A percentile compares a stretch with the other conserved stretches of the same genome.
Evolutionary conservation across 2,113 vertebrate genomes (phyloP).

Genomic region (Hydrochoerus hydrochaeris): DNA sequence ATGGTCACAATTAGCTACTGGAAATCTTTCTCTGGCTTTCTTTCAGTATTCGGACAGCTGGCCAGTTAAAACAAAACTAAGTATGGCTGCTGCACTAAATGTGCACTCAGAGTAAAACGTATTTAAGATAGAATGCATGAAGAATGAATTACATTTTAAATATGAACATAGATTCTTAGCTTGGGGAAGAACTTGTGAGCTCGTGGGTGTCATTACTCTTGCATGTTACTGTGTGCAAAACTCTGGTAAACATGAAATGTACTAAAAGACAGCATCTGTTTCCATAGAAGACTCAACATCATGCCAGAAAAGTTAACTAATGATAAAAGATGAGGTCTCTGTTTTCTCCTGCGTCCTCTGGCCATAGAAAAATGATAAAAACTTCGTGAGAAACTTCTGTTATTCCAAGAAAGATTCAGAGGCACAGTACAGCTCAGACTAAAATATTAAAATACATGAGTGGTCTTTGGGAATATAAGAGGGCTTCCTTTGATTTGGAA

Average conservation of each 20-base stretch:
- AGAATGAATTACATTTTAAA: slow-evolving; percentile 47
- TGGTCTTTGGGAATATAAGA: not conserved
- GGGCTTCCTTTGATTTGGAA: not conserved
- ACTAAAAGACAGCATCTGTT: not conserved
- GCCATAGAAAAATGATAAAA: slow-evolving; percentile 42
- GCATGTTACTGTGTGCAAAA: not conserved
- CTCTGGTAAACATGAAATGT: not conserved
- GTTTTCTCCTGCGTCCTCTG: not conserved
- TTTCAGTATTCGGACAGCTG: slow-evolving; percentile 25
- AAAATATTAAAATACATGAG: not conserved
- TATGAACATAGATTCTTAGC: not conserved
- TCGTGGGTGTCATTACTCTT: not conserved
- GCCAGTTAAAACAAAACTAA: slow-evolving; percentile 62
- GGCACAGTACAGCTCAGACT: not conserved
- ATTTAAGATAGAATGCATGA: slow-evolving; percentile 12
- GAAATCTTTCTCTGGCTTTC: slow-evolving; percentile 23
- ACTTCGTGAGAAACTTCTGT: not conserved
- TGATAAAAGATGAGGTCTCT: not conserved
- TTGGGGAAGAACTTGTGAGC: not conserved
- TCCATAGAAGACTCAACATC: not conserved
- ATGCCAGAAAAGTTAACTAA: slow-evolving; percentile 1
- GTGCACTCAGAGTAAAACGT: slow-evolving; percentile 33
- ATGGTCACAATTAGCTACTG: not conserved
- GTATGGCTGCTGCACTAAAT: slow-evolving; percentile 31
- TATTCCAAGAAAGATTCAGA: slow-evolving; percentile 17